These are phyloP conservation scores for Bos indicus DNA, from an alignment of 2,113 vertebrate species.

Conservation along the genomic window DNA sequence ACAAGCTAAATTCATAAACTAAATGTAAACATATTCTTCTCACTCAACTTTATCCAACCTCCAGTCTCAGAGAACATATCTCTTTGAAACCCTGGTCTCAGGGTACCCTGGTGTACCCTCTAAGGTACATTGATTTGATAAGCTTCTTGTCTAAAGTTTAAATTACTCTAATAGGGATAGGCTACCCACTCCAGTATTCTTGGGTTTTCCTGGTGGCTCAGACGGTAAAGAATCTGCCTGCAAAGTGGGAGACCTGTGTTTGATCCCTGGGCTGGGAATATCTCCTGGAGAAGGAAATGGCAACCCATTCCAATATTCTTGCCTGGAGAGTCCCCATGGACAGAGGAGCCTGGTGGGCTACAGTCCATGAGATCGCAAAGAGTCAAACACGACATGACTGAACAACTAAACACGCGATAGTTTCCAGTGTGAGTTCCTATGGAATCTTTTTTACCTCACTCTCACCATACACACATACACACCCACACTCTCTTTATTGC, in stretches of 20 bases:
- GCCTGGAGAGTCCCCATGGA: not conserved
- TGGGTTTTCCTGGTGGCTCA: not conserved
- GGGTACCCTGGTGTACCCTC: not conserved
- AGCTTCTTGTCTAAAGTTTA: not conserved
- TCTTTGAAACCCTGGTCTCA: not conserved
- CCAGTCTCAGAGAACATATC: not conserved
- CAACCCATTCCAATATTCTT: not conserved
- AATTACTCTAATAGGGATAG: not conserved
- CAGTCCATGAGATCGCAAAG: not conserved
- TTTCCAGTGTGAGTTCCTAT: not conserved
- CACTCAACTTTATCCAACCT: not conserved
- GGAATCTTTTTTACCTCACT: not conserved
- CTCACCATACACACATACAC: not conserved
- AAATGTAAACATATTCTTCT: not conserved
- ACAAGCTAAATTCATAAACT: not conserved
- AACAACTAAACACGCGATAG: not conserved
- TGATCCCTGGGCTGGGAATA: not conserved
- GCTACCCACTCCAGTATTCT: not conserved
- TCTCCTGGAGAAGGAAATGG: not conserved
- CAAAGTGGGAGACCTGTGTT: not conserved
- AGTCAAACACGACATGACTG: fast-evolving
- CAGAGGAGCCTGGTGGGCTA: not conserved
- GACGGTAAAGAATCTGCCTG: not conserved
- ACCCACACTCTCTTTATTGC: not conserved
- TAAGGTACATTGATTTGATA: not conserved